phyloP scores from a whole-genome alignment of 2,797 vertebrate species.

The Onychomys leucogaster region DNA sequence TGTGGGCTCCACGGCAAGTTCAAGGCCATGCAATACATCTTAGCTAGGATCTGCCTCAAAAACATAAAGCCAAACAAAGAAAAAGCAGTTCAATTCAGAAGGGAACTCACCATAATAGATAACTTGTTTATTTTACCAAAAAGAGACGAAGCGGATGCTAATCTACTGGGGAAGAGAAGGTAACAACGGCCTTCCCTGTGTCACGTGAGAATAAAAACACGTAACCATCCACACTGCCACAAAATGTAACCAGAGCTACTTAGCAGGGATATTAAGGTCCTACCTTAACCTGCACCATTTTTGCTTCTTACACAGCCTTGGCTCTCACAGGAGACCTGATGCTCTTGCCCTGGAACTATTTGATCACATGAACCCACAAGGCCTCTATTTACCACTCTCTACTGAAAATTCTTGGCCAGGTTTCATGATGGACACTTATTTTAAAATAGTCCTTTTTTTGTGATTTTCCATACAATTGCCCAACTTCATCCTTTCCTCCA shows the following conservation, averaged over 20 bases:
- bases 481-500: not conserved
- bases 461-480: not conserved
- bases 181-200: not conserved
- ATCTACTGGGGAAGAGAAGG: not conserved
- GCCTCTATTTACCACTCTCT: not conserved
- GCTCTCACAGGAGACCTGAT: not conserved
- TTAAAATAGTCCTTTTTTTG: not conserved
- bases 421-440: not conserved
- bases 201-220: not conserved
- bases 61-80: not conserved
- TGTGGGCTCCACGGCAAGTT: not conserved
- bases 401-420: not conserved
- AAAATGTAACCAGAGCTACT: not conserved
- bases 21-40: not conserved
- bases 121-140: slow-evolving; percentile 6
- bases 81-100: slow-evolving; percentile 2
- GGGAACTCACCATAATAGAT: not conserved
- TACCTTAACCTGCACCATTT: not conserved
- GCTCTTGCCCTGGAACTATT: not conserved
- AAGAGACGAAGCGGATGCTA: slow-evolving; percentile 3
- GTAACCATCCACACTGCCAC: not conserved
- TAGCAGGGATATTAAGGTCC: slow-evolving; percentile 18
- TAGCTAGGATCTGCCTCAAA: not conserved
- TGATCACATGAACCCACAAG: not conserved
- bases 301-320: not conserved